Evolutionary conservation across 1,140 invertebrate species (phyloP).

Genomic region (Lepidurus couesii): DNA sequence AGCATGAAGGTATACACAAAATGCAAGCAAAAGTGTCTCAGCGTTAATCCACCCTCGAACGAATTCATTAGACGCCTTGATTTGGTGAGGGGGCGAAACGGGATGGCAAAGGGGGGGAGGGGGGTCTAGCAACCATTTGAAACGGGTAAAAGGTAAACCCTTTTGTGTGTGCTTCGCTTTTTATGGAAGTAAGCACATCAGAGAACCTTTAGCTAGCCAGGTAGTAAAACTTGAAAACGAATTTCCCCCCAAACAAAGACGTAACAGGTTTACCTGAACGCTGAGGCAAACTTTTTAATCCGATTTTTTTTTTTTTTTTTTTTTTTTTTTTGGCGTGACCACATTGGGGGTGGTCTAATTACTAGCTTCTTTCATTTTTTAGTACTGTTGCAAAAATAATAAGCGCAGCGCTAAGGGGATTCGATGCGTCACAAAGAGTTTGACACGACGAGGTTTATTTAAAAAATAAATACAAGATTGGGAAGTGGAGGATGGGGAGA

Average conservation of each 20-base stretch:
- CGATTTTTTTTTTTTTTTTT: neutral
- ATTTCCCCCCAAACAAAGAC: neutral
- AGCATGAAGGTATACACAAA: neutral
- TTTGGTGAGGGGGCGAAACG: neutral
- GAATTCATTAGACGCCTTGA: slow-evolving; percentile 9
- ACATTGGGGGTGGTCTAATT: neutral
- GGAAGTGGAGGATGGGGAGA: neutral
- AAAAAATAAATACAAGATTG: neutral
- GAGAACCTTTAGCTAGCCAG: neutral
- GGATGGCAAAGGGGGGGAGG: neutral
- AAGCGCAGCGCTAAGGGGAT: neutral
- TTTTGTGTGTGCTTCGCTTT: neutral
- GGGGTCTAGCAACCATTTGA: neutral
- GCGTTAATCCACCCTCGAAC: slow-evolving; percentile 7
- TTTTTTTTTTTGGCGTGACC: neutral
- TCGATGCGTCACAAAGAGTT: neutral
- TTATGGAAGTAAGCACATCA: neutral
- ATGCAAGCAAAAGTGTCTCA: neutral
- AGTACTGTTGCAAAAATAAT: neutral
- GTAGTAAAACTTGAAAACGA: neutral
- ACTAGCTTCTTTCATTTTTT: neutral
- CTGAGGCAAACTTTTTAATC: neutral
- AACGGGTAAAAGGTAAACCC: neutral
- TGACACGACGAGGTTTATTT: neutral
- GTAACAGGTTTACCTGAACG: neutral